Percentiles rank a stretch among this genome's conserved stretches.
These are phyloP conservation scores for Cardiocondyla obscurior DNA, from an alignment of 1,140 invertebrate genomes.

Conservation along the genomic window DNA sequence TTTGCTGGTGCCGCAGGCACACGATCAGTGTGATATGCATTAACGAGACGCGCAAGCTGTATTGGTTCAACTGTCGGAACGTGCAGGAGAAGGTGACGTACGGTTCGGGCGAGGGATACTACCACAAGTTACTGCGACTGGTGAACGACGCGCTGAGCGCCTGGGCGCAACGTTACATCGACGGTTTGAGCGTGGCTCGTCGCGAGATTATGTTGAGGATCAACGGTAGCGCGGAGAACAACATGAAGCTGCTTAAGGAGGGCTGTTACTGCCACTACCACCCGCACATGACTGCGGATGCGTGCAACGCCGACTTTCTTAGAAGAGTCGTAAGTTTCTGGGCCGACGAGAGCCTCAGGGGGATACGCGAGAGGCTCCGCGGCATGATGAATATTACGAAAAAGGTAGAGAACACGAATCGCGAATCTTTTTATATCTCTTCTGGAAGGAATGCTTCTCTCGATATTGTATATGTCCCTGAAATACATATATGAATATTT, in stretches of 20 bases:
- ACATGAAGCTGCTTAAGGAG: conserved; percentile 82
- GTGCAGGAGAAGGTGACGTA: conserved; percentile 80
- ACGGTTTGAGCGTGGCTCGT: conserved; percentile 73
- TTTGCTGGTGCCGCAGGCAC: conserved; percentile 80
- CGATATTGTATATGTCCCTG: conserved; percentile 39
- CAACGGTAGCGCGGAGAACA: conserved; percentile 80
- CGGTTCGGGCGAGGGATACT: conserved; percentile 80
- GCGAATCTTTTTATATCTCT: conserved; percentile 52
- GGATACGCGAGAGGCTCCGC: conserved; percentile 69
- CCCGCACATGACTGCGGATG: conserved; percentile 81
- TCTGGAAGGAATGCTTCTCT: conserved; percentile 45
- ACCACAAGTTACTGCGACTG: conserved; percentile 79
- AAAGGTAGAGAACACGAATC: conserved; percentile 68
- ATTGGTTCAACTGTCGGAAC: conserved; percentile 81
- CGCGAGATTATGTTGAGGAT: conserved; percentile 82
- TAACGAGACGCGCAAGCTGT: conserved; percentile 79
- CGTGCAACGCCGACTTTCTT: conserved; percentile 83
- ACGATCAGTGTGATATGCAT: conserved; percentile 82
- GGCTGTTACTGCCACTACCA: conserved; percentile 83
- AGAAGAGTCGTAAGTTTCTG: conserved; percentile 81
- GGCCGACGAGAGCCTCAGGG: conserved; percentile 67
- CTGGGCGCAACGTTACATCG: conserved; percentile 80
- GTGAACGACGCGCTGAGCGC: conserved; percentile 78
- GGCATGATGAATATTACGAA: conserved; percentile 71
- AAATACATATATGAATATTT: conserved; percentile 12